phyloP scores from a whole-genome alignment of 2,797 vertebrate species.

The Pseudochromis fuscus region DNA sequence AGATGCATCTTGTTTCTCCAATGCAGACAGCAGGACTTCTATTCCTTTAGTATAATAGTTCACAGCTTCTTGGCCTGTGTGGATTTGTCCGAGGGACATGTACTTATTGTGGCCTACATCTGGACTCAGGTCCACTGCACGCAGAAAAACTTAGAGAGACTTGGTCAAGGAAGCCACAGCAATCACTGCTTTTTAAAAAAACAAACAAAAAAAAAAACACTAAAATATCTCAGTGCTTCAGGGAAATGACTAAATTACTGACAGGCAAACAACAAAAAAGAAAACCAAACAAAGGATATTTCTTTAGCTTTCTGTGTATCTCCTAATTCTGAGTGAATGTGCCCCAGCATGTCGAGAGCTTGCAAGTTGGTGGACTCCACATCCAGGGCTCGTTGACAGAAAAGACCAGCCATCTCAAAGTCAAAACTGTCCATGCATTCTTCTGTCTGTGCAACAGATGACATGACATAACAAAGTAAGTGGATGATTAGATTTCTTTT shows the following conservation, averaged over 20 bases:
- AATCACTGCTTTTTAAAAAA: neutral
- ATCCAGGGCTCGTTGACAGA: conserved; percentile 88
- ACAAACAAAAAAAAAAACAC: too few relatives aligned
- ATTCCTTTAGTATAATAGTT: conserved; percentile 86
- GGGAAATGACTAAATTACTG: neutral
- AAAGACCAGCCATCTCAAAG: conserved; percentile 87
- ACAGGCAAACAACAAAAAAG: neutral
- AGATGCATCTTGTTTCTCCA: conserved; percentile 77
- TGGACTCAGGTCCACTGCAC: conserved; percentile 84
- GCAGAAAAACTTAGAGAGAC: conserved; percentile 78
- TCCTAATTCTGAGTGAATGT: conserved; percentile 87
- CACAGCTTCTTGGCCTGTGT: conserved; percentile 84
- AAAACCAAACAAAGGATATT: conserved; percentile 82
- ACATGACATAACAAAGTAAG: conserved; percentile 13
- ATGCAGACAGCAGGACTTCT: conserved; percentile 78
- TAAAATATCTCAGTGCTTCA: too few relatives aligned
- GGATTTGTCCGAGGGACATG: conserved; percentile 89
- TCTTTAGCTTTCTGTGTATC: conserved; percentile 84
- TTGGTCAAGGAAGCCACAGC: conserved; percentile 78
- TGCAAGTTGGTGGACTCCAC: conserved; percentile 84
- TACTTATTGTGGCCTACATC: conserved; percentile 87
- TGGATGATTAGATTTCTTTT: neutral
- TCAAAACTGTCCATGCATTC: conserved; percentile 88
- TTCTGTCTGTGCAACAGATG: conserved; percentile 80
- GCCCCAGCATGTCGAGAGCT: conserved; percentile 86